Evolutionary conservation across 2,888 invertebrate species (phyloP).

Genomic region (Sesia bembeciformis): DNA sequence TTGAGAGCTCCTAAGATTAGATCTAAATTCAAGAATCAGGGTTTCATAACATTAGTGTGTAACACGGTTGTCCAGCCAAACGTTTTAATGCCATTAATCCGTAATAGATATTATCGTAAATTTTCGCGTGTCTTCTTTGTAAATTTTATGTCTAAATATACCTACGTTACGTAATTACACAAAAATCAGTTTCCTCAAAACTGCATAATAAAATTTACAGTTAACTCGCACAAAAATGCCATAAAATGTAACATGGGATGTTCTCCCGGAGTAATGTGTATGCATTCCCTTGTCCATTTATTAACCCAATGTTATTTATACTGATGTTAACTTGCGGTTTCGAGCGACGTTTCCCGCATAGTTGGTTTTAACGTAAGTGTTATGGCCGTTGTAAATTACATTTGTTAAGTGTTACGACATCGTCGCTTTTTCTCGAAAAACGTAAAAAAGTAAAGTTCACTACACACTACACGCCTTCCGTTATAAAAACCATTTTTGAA

Average conservation of each 20-base stretch:
- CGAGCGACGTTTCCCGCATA: neutral
- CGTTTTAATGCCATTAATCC: too few species aligned
- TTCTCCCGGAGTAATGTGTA: conserved; percentile 12
- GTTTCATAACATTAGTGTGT: too few species aligned
- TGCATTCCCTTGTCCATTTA: conserved; percentile 17
- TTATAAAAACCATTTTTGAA: too few species aligned
- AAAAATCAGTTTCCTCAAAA: too few species aligned
- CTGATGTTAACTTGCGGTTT: conserved; percentile 3
- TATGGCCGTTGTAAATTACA: conserved; percentile 2
- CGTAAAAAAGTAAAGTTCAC: neutral
- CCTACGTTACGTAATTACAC: too few species aligned
- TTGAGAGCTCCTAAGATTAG: too few species aligned
- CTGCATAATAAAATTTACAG: neutral
- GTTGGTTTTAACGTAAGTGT: conserved; percentile 3
- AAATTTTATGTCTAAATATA: too few species aligned
- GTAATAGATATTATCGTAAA: too few species aligned
- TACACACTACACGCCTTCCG: too few species aligned
- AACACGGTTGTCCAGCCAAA: too few species aligned
- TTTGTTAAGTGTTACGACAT: neutral
- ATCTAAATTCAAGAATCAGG: too few species aligned
- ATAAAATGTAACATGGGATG: conserved; percentile 14
- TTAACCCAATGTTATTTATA: conserved; percentile 7
- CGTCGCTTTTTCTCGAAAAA: neutral
- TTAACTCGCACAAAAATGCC: neutral
- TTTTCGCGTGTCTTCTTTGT: too few species aligned